Evolutionary conservation across 2,113 vertebrate species (phyloP), one percentile per base, ranked within the genome.

Genomic region (Psittacara wagleri): DNA sequence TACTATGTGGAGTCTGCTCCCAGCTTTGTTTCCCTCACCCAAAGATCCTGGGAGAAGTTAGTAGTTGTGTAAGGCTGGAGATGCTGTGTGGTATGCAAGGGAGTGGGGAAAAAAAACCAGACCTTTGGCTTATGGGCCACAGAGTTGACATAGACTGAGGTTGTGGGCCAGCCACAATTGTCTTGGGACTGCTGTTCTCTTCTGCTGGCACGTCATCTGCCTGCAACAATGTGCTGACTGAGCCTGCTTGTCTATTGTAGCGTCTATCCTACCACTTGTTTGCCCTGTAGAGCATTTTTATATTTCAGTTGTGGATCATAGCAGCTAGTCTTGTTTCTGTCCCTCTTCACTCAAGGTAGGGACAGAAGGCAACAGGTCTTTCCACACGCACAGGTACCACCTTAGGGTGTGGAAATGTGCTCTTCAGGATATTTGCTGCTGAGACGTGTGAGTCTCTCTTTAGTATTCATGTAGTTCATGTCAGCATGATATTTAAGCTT

Each of bases 161-260:
- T 90, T 94, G 82, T 94, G 93, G 94, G 78, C 89, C 84, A 95
- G 75, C 94, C 93, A 93, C 95, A 96, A 93, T 86, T 92, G 85
- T 95, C 91, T 93, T 91, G 96, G 95, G 92, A 91, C 82, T 86
- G 84, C 76, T 90, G 81, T 96, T 96, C 77, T 94, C 61, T 92
- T 95, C 94, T 95, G 82, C 82, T 96, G 92, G 94, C 92, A 94
- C 39, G 54, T 94, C 95, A 94, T 94, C 86, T 93, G 91, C 95
- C 73, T 94, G 59, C 84, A 96, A 91, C 91, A 90, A 94, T 95
- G 91, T 96, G 87, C 93, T 96, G 94, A 93, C 92, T 88, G 81
- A 92, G 92, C 54, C 94, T 80, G 76, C 81, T 91, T 88, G 62
- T 82, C 95, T 95, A 54, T 92, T 93, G 83, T 79, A 93, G 88